A percentile compares a stretch with the other conserved stretches of the same genome.
phyloP scores from a whole-genome alignment of 2,113 vertebrate genomes.

The Laticauda laticaudata region DNA sequence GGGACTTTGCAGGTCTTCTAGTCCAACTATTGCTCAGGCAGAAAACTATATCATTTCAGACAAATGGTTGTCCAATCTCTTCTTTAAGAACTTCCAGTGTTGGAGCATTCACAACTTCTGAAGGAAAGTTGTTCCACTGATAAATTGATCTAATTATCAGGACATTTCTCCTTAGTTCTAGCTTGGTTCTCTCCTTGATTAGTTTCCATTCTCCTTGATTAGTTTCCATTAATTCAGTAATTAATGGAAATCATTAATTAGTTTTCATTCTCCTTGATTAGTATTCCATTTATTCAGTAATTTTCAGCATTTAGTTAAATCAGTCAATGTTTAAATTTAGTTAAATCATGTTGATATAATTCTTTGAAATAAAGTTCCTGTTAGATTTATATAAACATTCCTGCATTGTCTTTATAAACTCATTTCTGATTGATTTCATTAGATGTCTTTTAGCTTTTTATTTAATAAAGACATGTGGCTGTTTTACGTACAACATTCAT shows the following conservation, averaged over 20 bases:
- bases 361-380: constrained; percentile 13
- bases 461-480: neutral
- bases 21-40: too few relatives aligned
- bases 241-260: neutral
- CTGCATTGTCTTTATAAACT: constrained; percentile 3
- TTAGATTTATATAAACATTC: neutral
- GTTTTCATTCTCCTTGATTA: neutral
- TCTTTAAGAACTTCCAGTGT: neutral
- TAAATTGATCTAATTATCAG: neutral
- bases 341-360: neutral
- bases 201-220: neutral
- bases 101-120: neutral
- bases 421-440: constrained; percentile 21
- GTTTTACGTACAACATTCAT: neutral
- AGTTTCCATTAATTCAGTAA: neutral
- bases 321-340: neutral
- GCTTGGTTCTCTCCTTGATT: neutral
- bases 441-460: neutral
- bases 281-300: constrained; percentile 13
- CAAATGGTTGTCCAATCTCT: too few relatives aligned
- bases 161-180: neutral
- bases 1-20: too few relatives aligned
- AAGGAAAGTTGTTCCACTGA: neutral
- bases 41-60: too few relatives aligned
- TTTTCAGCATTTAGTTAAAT: constrained; percentile 5